Base-by-base conservation (phyloP, 2,888 invertebrate species). In the Deilephila elpenor region DNA sequence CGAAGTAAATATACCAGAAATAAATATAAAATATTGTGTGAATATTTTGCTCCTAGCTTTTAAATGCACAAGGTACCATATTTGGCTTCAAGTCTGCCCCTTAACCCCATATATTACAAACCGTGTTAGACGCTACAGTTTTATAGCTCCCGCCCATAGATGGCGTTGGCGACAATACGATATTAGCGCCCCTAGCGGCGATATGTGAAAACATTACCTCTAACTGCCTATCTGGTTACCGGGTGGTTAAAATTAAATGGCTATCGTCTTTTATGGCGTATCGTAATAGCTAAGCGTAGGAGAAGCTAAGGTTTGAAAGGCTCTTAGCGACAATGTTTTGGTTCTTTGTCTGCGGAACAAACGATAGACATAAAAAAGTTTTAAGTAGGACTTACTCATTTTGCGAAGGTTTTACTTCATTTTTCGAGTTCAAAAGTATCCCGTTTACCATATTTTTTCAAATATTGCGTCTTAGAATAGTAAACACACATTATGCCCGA, bases 141-240 rank as follows among this genome's bases (percentile, higher is more conserved):
- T 67, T 76, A 73, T 74, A 73, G 74, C 44, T 51, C 17, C 53
- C n/a, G 60, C 3, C 79, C 78, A 72, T 76, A 84, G 75, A 83
- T 78, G 78, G 83, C 77, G 60, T 29, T 71, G 71, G 56, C 71
- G 67, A 81, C 76, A 79, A 81, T 81, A 74, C 75, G 75, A 77
- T 82, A 82, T 83, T 79, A 78, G 77, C 71, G 59, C 75, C 72
- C 73, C 67, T 17, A 53, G 62, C 53, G 73, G 72, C 64, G 67
- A 64, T 64, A 70, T 61, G 59, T 70, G 17, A 17, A 34, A 53
- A 61, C 37, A 72, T 72, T 72, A 72, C 29, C 53, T n/a, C n/a
- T 72, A 62, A 72, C 51, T 61, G 62, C 62, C 25, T 14, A 25
- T 37, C 53, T 72, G 32, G 20, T 29, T 34, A 56, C 32, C 56